Evolutionary conservation across 2,797 vertebrate genomes (phyloP), one percentile per base, ranked within the genome.

Genomic region (Enteromius unitaeniatus): DNA sequence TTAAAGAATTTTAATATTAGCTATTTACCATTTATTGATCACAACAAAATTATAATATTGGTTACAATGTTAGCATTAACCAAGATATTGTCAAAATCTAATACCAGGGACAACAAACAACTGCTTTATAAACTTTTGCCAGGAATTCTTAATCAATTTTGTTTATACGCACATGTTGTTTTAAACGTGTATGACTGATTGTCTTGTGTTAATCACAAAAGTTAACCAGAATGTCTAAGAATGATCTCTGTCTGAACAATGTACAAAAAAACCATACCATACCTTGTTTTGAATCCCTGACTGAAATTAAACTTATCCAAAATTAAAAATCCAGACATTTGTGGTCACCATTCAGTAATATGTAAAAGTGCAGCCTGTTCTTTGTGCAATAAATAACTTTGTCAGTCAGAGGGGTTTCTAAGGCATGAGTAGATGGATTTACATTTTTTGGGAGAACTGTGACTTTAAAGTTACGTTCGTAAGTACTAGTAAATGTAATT

Each of bases 401-500:
- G 34, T 42, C 40, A n/a, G 10, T 68, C 5, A 21, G 11, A 37
- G 11, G 65, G 19, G 19, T n/a, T 67, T 68, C 34, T 6, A 67
- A 67, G 31, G 9, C 9, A 6, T n/a, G 21, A 11, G 21, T 11
- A 21, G n/a, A 42, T 42, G 19, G 19, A n/a, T 68, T n/a, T n/a
- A 68, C 10, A n/a, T 68, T 68, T 42, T 40, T 37, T 7, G 37
- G 10, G 10, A n/a, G 34, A 42, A 68, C 21, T 42, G 37, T 69
- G 21, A 23, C 37, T 45, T 45, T 69, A 69, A 45, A 15, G 45
- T 23, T 13, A 42, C 19, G 2, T 37, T 67, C 17, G 37, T 37
- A 11, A 45, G 13, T 45, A 10, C 40, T 42, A 40, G 65, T 69
- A 26, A 42, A 55, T 80, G 51, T 70, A 70, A 49, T 78, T 65